A percentile compares a stretch with the other conserved stretches of the same genome.
phyloP scores from a whole-genome alignment of 2,888 invertebrate genomes.

The Chymomyza caudatula region DNA sequence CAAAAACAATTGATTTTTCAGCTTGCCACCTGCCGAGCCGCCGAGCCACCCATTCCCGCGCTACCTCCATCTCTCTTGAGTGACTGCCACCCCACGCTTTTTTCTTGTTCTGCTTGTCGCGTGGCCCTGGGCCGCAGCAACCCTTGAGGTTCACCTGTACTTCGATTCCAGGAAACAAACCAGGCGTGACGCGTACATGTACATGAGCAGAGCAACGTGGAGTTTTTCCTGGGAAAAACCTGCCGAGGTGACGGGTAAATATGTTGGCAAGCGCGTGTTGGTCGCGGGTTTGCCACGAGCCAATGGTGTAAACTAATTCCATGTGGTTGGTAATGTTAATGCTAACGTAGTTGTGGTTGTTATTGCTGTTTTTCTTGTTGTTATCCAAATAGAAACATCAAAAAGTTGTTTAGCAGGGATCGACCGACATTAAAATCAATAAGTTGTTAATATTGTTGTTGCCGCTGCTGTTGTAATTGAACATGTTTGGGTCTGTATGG shows the following conservation, averaged over 20 bases:
- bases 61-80: neutral
- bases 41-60: neutral
- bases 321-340: neutral
- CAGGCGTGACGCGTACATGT: conserved; percentile 26
- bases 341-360: neutral
- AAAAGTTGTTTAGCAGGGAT: neutral
- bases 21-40: neutral
- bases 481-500: neutral
- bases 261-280: neutral
- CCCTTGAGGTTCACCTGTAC: conserved; percentile 26
- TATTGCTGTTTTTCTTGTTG: neutral
- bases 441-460: neutral
- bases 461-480: neutral
- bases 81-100: neutral
- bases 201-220: no score
- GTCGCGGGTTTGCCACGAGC: neutral
- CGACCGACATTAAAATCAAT: neutral
- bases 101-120: conserved; percentile 16
- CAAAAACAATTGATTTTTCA: conserved; percentile 40
- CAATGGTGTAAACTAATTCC: neutral
- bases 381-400: neutral
- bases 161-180: conserved; percentile 20
- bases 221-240: neutral
- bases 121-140: conserved; percentile 20
- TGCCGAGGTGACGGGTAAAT: neutral